Evolutionary conservation across 2,113 vertebrate genomes (phyloP), one percentile per base, ranked within the genome.

Genomic region (Microcebus jonahi): DNA sequence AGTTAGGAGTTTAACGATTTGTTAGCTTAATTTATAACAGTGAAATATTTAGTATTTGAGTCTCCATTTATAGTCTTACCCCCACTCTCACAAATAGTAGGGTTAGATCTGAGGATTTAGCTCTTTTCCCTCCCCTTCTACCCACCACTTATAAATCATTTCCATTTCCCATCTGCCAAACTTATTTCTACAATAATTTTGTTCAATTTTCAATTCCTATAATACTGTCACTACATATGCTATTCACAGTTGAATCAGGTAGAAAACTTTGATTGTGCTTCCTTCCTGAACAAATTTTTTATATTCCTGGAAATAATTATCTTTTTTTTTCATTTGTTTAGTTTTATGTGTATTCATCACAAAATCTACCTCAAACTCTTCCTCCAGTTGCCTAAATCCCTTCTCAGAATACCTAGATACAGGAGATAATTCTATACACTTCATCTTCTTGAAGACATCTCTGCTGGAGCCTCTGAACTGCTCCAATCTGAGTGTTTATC

Each of bases 11-110:
- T 91, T 75, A 75, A 87, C 50, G 53, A 15, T 92, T 83, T 76
- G 31, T 71, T 92, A 86, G 29, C 31, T 97, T 87, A 75, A 68
- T 87, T 84, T 90, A 27, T 71, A 59, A 81, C 50, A n/a, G 68
- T 92, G 80, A 95, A 67, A 73, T 93, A 83, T 73, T 82, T 82
- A 88, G 81, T 80, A 25, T 25, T 8, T 80, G 23, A 88, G 34
- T 63, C 61, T 82, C 77, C 20, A 70, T 85, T 84, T 81, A 10
- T 79, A 57, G 67, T 88, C 27, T 94, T 97, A 70, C 59, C 15
- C 53, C 90, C 81, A 71, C 7, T 34, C 67, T 84, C 36, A 76
- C 50, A 81, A 91, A 70, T 68, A 91, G 88, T 31, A 68, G 53
- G 45, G 76, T n/a, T 34, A 94, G 80, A 71, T 39, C 61, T 67